Conservation (phyloP, 2,113 vertebrate genomes). For the Enhydra lutris region DNA sequence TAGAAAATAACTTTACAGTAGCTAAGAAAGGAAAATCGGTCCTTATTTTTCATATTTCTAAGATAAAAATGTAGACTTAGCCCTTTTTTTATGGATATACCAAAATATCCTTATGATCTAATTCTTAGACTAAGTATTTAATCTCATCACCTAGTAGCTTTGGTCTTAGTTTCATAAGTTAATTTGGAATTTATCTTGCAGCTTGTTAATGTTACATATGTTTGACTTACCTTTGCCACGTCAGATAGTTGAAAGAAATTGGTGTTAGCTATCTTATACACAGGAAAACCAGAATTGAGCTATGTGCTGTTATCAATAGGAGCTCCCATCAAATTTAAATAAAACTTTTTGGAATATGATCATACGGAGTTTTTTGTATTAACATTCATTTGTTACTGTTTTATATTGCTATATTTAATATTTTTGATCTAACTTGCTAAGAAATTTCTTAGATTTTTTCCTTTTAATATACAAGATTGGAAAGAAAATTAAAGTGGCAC, state of each 20-base stretch:
- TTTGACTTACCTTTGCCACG: not conserved
- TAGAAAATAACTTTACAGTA: not conserved
- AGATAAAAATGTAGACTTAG: not conserved
- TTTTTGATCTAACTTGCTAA: conserved; percentile 22
- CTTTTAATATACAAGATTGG: conserved; percentile 17
- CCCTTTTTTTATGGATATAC: not conserved
- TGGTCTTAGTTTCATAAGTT: not conserved
- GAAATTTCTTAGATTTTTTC: not conserved
- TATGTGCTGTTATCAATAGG: not conserved
- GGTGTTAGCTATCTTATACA: not conserved
- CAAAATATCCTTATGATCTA: not conserved
- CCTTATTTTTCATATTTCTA: conserved; percentile 2
- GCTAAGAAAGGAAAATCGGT: not conserved
- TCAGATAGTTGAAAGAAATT: not conserved
- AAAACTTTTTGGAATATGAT: not conserved
- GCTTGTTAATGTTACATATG: not conserved
- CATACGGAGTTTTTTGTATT: not conserved
- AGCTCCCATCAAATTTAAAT: not conserved
- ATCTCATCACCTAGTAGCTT: not conserved
- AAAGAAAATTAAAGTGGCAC: not conserved
- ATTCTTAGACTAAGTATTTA: conserved; percentile 32
- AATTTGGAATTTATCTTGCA: conserved; percentile 2
- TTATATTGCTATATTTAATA: not conserved
- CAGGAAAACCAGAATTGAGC: not conserved
- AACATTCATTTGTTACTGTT: not conserved